phyloP scores from a whole-genome alignment of 2,113 vertebrate genomes.

The Pleuronectes platessa region DNA sequence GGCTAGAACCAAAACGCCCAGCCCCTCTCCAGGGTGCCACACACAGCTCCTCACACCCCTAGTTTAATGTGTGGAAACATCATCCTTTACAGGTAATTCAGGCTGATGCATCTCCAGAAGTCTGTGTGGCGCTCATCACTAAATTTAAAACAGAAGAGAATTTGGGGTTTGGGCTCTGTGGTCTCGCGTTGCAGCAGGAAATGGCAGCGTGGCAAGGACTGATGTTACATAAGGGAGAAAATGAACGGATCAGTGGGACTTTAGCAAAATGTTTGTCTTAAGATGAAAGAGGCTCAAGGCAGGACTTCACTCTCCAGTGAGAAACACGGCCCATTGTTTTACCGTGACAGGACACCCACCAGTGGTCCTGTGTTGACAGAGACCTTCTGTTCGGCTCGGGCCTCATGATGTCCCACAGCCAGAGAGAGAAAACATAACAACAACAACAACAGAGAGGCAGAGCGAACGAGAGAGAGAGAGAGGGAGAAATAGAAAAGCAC shows the following conservation, averaged over 20 bases:
- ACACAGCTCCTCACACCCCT: conserved; percentile 4
- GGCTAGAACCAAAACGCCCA: not conserved
- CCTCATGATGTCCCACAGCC: conserved; percentile 56
- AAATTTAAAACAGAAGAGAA: conserved; percentile 25
- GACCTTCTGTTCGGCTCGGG: conserved; percentile 58
- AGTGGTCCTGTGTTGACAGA: conserved; percentile 57
- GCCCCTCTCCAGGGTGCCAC: not conserved
- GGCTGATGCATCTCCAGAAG: conserved; percentile 8
- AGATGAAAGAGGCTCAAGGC: conserved; percentile 54
- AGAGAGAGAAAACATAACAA: conserved; percentile 19
- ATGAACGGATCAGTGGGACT: conserved; percentile 49
- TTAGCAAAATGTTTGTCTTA: conserved; percentile 31
- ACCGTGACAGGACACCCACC: conserved; percentile 62
- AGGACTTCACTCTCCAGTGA: conserved; percentile 53
- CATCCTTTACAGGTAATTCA: conserved; percentile 7
- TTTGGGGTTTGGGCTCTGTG: conserved; percentile 39
- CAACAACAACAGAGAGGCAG: conserved; percentile 7
- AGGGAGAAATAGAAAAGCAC: conserved; percentile 23
- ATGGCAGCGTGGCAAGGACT: conserved; percentile 46
- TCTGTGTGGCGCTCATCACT: conserved; percentile 16
- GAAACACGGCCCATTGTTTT: conserved; percentile 57
- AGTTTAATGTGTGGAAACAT: conserved; percentile 37
- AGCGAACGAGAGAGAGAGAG: conserved; percentile 7
- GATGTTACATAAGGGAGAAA: conserved; percentile 42
- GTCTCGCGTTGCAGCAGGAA: conserved; percentile 44